phyloP scores from a whole-genome alignment of 2,888 invertebrate genomes.

The Zonitis immaculata region DNA sequence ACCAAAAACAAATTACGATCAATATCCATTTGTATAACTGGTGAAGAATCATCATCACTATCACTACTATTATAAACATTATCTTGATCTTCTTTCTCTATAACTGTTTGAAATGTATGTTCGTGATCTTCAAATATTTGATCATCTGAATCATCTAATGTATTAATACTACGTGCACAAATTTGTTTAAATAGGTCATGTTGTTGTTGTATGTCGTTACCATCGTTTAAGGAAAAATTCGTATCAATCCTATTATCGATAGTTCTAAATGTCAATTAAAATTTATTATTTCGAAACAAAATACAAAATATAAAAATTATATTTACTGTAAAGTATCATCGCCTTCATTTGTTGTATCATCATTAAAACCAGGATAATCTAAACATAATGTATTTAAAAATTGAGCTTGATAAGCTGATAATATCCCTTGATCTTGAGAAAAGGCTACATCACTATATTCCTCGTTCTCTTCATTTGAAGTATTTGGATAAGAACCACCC shows the following conservation, averaged over 20 bases:
- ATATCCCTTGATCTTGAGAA: constrained; percentile 37
- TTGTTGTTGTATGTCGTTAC: constrained; percentile 48
- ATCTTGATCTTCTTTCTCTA: constrained; percentile 45
- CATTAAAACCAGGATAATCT: constrained; percentile 57
- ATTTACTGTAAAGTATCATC: constrained; percentile 55
- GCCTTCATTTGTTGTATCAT: constrained; percentile 59
- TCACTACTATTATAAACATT: constrained; percentile 49
- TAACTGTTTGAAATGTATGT: constrained; percentile 50
- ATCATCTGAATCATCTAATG: constrained; percentile 44
- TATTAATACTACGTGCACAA: constrained; percentile 45
- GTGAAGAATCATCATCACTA: constrained; percentile 48
- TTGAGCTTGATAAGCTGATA: constrained; percentile 58
- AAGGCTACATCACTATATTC: constrained; percentile 53
- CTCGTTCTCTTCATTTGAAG: constrained; percentile 52
- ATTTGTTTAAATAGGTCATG: constrained; percentile 62
- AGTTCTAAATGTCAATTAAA: constrained; percentile 26
- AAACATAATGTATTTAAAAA: constrained; percentile 58
- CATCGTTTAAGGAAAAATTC: constrained; percentile 51
- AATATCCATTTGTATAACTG: constrained; percentile 48
- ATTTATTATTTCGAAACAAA: not conserved
- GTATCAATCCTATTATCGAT: constrained; percentile 42
- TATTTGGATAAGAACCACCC: constrained; percentile 48
- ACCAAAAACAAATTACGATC: constrained; percentile 47
- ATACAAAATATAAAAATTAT: constrained; percentile 6
- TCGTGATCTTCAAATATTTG: constrained; percentile 51